Evolutionary conservation across 2,888 invertebrate species (phyloP), one percentile per base, ranked within the genome.

Genomic region (Chesias legatella): DNA sequence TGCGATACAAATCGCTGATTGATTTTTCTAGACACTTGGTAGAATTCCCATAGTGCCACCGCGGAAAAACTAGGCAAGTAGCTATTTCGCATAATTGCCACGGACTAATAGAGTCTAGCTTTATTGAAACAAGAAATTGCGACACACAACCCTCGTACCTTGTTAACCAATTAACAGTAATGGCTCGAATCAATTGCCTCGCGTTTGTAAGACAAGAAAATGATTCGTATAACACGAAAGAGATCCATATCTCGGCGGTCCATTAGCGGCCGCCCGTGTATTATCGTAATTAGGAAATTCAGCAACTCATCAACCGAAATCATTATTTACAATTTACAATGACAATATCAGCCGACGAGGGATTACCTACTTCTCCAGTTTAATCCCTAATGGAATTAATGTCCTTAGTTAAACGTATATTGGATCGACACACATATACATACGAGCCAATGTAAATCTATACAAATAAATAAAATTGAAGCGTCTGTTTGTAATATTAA

Each of bases 111-210:
- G 72, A 67, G 64, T 65, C 73, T 67, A 65, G 66, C 71, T 73
- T 71, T 83, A 80, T 82, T 80, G 73, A 67, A 74, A 80, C 73
- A 82, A 81, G 77, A 78, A 78, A 77, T 82, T 67, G 75, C 75
- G 69, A 71, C 65, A 67, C 65, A 67, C 69, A 63, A 60, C 67
- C 74, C 73, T 70, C 58, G 53, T 51, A 55, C 61, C 60, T 70
- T 55, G 63, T 67, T 66, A 67, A 49, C 50, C 73, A 79, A 79
- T 83, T 77, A 80, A 55, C 57, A 48, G 57, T 67, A 74, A 75
- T 74, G 63, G 56, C 53, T 59, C 43, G 49, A 69, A 67, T 69
- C 67, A 69, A 76, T 75, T 72, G 62, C 67, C 7, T 63, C 64
- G 63, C 65, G 62, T 61, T 66, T 63, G 59, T 60, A 60, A 58